These are phyloP conservation scores for rabbit (Oryctolagus cuniculus) DNA, from an alignment of 2,113 vertebrate genomes.

Conservation along the genomic window DNA sequence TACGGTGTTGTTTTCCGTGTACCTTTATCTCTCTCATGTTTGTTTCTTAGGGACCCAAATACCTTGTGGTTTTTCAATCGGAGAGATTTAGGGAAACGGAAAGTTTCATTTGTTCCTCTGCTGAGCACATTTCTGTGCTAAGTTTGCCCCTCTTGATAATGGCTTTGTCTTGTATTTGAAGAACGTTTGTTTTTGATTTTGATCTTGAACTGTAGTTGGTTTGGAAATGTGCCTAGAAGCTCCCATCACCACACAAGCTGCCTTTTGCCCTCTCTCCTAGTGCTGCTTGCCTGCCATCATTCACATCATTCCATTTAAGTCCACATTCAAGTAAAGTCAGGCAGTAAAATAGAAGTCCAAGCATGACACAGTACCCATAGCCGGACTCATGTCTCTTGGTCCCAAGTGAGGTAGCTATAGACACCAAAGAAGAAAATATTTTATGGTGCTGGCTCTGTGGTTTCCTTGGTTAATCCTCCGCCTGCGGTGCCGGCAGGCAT, in stretches of 20 bases:
- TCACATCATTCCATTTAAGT: neutral
- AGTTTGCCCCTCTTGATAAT: constrained; percentile 47
- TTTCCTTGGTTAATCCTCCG: too few relatives aligned
- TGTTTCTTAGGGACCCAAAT: constrained; percentile 36
- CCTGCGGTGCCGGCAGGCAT: too few relatives aligned
- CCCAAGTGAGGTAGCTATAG: too few relatives aligned
- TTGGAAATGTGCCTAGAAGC: constrained; percentile 6
- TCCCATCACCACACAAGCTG: neutral
- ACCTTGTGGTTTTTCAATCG: neutral
- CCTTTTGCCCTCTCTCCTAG: neutral
- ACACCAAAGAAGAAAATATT: too few relatives aligned
- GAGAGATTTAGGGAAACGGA: neutral
- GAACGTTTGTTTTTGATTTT: constrained; percentile 42
- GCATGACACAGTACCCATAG: neutral
- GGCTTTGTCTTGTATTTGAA: constrained; percentile 33
- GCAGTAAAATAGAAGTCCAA: constrained; percentile 3
- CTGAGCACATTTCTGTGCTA: constrained; percentile 32
- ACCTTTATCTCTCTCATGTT: neutral
- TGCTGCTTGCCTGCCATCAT: neutral
- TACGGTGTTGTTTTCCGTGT: neutral
- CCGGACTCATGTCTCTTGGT: too few relatives aligned
- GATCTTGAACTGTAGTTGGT: neutral
- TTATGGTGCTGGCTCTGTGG: too few relatives aligned
- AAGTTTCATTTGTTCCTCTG: neutral
- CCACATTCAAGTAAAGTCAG: neutral